Percentiles rank a stretch among this genome's conserved stretches.
These are phyloP conservation scores for Drosophila picticornis DNA, from an alignment of 2,888 invertebrate species.

Conservation along the genomic window DNA sequence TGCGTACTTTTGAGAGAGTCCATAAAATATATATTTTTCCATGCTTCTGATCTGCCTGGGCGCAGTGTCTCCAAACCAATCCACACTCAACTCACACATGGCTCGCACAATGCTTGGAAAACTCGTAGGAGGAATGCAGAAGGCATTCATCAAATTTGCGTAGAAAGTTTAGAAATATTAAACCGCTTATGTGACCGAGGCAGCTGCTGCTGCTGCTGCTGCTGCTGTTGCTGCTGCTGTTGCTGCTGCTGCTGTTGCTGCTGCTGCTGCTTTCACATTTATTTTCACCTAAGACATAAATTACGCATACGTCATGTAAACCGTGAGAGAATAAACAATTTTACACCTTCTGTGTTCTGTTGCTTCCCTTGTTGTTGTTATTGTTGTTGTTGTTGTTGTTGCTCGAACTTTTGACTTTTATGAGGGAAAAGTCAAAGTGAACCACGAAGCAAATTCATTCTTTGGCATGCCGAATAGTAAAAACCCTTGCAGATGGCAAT, in stretches of 20 bases:
- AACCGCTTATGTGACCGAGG: slow-evolving; percentile 61
- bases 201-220: slow-evolving; percentile 51
- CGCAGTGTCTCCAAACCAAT: background rate
- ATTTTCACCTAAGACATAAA: slow-evolving; percentile 58
- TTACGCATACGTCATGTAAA: slow-evolving; percentile 73
- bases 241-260: slow-evolving; percentile 36
- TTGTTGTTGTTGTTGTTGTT: slow-evolving; percentile 42
- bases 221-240: background rate
- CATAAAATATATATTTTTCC: background rate
- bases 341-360: slow-evolving; percentile 39
- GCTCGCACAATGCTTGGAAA: slow-evolving; percentile 1
- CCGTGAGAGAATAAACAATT: slow-evolving; percentile 60
- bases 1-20: background rate
- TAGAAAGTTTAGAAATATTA: slow-evolving; percentile 67
- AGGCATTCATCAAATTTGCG: slow-evolving; percentile 46
- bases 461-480: background rate
- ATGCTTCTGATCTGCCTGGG: background rate
- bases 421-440: slow-evolving; percentile 35
- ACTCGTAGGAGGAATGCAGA: background rate
- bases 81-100: background rate
- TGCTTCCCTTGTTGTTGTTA: slow-evolving; percentile 7
- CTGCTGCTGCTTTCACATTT: slow-evolving; percentile 1
- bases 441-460: background rate
- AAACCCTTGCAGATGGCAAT: background rate
- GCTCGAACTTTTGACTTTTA: slow-evolving; percentile 72